Percentiles rank a stretch among this genome's conserved stretches.
Evolutionary conservation across 2,797 vertebrate species (phyloP).

Genomic region (Pseudochirops cupreus): DNA sequence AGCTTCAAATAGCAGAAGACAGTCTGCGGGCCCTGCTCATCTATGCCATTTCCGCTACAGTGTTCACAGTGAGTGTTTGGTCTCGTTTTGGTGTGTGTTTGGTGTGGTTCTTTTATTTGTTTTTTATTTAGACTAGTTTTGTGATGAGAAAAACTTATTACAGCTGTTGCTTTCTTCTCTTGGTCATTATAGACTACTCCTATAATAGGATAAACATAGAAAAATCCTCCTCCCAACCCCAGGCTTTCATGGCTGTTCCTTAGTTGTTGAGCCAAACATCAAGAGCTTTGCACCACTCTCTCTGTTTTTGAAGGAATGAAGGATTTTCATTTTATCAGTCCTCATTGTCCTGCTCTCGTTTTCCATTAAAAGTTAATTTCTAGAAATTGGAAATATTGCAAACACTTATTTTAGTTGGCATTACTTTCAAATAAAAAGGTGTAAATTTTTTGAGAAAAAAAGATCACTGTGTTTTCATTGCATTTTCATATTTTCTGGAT

Average conservation of each 20-base stretch:
- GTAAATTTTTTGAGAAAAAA: slow-evolving; percentile 13
- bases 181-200: not conserved
- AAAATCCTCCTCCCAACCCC: not conserved
- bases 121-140: slow-evolving; percentile 9
- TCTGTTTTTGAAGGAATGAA: slow-evolving; percentile 30
- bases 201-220: not conserved
- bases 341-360: slow-evolving; percentile 44
- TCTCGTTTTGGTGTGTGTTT: not conserved
- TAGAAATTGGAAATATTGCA: not conserved
- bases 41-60: slow-evolving; percentile 94
- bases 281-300: not conserved
- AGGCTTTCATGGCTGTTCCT: slow-evolving; percentile 18
- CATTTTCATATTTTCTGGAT: slow-evolving; percentile 28
- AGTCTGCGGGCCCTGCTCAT: slow-evolving; percentile 93
- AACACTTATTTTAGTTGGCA: slow-evolving; percentile 8
- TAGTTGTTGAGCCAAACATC: not conserved
- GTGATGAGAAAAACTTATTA: slow-evolving; percentile 25
- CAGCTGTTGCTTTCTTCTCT: not conserved
- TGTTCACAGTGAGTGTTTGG: slow-evolving; percentile 92
- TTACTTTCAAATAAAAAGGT: not conserved
- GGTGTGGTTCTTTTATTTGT: not conserved
- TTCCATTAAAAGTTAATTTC: slow-evolving; percentile 45
- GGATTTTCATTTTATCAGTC: slow-evolving; percentile 47
- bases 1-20: slow-evolving; percentile 89
- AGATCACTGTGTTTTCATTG: not conserved